A percentile compares a stretch with the other conserved stretches of the same genome.
phyloP scores from a whole-genome alignment of 37 sponge, comb jelly and placozoan genomes.

The Cliona cf. orientalis region DNA sequence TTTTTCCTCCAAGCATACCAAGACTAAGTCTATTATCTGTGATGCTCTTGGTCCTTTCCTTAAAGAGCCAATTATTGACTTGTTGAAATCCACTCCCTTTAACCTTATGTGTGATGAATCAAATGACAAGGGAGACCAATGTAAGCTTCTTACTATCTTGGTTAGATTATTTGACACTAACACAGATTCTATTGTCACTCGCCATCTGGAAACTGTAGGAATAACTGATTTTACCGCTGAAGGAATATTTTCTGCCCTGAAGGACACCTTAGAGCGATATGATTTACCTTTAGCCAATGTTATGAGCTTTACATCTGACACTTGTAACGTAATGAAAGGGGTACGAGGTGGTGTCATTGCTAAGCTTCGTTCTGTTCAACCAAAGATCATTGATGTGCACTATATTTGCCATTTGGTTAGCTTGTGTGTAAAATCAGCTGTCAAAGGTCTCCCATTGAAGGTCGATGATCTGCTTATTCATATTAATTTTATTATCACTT shows the following conservation, averaged over 20 bases:
- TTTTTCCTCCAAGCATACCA: slow-evolving; percentile 18
- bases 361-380: slow-evolving; percentile 7
- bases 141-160: background rate
- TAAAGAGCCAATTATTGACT: background rate
- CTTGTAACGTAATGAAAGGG: slow-evolving; percentile 36
- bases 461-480: slow-evolving; percentile 48
- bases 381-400: slow-evolving; percentile 26
- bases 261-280: background rate
- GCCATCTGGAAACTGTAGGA: slow-evolving; percentile 2
- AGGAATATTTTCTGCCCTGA: slow-evolving; percentile 7
- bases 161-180: background rate
- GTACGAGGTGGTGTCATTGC: slow-evolving; percentile 2
- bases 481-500: slow-evolving; percentile 35
- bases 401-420: slow-evolving; percentile 42
- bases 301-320: slow-evolving; percentile 33
- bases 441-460: slow-evolving; percentile 40
- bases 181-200: slow-evolving; percentile 8
- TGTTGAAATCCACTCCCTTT: background rate
- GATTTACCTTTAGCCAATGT: background rate
- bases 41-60: slow-evolving; percentile 22
- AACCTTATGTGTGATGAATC: background rate
- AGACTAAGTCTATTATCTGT: slow-evolving; percentile 20
- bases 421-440: slow-evolving; percentile 48
- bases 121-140: background rate
- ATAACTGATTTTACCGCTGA: slow-evolving; percentile 15